A percentile compares a stretch with the other conserved stretches of the same genome.
phyloP scores from a whole-genome alignment of 2,113 vertebrate species.

The Myotis yumanensis region DNA sequence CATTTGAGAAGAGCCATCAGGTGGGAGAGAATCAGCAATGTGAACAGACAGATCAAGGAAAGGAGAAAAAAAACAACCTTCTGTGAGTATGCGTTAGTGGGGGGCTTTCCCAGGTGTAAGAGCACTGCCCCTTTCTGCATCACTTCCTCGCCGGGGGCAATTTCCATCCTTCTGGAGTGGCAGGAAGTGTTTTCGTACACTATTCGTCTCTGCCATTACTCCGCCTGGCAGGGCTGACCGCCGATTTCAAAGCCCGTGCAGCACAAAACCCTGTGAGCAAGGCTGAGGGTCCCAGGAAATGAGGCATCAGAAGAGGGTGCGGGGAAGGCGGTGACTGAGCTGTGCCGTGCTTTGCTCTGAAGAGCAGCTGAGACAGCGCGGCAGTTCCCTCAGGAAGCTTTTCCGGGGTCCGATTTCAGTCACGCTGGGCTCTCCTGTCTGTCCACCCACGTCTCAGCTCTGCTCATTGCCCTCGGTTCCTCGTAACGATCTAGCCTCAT shows the following conservation, averaged over 20 bases:
- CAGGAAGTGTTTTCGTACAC: background rate
- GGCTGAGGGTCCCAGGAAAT: background rate
- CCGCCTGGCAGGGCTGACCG: background rate
- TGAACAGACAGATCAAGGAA: conserved; percentile 68
- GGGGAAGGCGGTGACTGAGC: background rate
- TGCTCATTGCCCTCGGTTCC: background rate
- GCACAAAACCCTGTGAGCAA: rapidly evolving
- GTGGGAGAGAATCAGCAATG: conserved; percentile 68
- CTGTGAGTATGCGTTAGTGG: conserved; percentile 74
- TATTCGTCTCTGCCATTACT: background rate
- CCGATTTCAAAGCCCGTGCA: background rate
- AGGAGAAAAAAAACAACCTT: conserved; percentile 76
- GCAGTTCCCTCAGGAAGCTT: background rate
- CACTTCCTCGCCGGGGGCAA: background rate
- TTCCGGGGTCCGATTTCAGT: background rate
- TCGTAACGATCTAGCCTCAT: background rate
- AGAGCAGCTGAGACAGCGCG: background rate
- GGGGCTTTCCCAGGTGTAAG: conserved; percentile 46
- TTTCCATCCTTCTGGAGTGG: background rate
- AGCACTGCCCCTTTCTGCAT: conserved; percentile 79
- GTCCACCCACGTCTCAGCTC: background rate
- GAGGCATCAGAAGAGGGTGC: background rate
- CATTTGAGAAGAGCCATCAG: conserved; percentile 71
- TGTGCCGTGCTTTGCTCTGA: background rate
- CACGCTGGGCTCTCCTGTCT: background rate